phyloP scores from a whole-genome alignment of 53 echinoderm and acorn worm species.

The Astropecten irregularis region DNA sequence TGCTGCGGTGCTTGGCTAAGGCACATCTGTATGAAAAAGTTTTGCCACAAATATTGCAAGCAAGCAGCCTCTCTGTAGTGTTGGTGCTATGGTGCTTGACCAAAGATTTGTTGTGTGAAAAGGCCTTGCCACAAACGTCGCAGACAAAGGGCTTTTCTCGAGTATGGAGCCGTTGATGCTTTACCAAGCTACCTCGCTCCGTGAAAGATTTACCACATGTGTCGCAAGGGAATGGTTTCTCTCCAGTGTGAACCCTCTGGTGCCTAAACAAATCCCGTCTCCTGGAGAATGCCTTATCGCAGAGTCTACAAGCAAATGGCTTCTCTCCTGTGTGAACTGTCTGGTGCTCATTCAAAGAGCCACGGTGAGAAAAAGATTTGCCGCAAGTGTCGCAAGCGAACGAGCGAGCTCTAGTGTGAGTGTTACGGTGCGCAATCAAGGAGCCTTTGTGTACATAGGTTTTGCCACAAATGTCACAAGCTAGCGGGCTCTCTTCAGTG shows the following conservation, averaged over 20 bases:
- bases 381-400: background rate
- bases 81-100: no score
- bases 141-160: background rate
- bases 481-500: background rate
- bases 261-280: background rate
- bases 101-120: background rate
- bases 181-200: background rate
- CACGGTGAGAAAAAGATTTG: background rate
- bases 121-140: background rate
- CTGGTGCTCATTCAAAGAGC: background rate
- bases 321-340: constrained; percentile 8
- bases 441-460: background rate
- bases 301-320: constrained; percentile 6
- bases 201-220: background rate
- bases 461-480: constrained; percentile 30
- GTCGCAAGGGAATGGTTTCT: background rate
- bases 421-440: background rate
- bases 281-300: background rate
- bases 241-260: background rate
- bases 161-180: background rate
- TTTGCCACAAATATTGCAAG: no score
- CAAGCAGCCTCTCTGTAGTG: no score
- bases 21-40: no score
- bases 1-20: background rate
- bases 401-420: background rate